phyloP scores from a whole-genome alignment of 53 echinoderm and acorn worm species.

The Holothuria scabra region DNA sequence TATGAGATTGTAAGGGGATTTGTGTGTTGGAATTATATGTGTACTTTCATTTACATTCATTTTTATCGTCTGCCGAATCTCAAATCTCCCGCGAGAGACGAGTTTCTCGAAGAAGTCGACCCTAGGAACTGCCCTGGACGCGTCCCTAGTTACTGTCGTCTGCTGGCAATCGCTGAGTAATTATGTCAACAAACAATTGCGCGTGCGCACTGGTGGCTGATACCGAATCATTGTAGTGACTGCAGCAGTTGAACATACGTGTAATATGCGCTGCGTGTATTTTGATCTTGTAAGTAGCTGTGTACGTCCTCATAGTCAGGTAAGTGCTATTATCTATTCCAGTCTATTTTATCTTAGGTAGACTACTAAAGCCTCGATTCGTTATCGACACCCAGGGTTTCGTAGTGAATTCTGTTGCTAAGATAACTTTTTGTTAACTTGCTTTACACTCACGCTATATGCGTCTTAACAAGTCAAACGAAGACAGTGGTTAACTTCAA shows the following conservation, averaged over 20 bases:
- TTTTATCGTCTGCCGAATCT: neutral
- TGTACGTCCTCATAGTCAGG: too few species aligned
- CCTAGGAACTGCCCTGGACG: neutral
- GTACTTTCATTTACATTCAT: neutral
- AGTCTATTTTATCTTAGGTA: too few species aligned
- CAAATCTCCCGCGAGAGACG: conserved; percentile 5
- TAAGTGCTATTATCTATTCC: too few species aligned
- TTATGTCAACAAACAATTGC: neutral
- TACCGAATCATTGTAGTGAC: neutral
- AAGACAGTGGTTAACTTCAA: too few species aligned
- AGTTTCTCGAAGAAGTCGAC: neutral
- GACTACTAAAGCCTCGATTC: too few species aligned
- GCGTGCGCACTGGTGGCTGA: neutral
- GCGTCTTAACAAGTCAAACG: too few species aligned
- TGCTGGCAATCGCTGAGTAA: neutral
- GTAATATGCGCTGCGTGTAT: neutral
- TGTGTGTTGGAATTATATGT: neutral
- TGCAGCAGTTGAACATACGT: neutral
- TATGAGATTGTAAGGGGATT: neutral
- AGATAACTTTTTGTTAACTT: too few species aligned
- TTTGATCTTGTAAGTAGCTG: too few species aligned
- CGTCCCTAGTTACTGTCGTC: neutral
- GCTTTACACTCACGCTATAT: too few species aligned
- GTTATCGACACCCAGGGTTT: too few species aligned
- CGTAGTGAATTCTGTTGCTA: too few species aligned